Base-by-base conservation (phyloP, 2,797 vertebrate genomes). In the Rachycentron canadum region DNA sequence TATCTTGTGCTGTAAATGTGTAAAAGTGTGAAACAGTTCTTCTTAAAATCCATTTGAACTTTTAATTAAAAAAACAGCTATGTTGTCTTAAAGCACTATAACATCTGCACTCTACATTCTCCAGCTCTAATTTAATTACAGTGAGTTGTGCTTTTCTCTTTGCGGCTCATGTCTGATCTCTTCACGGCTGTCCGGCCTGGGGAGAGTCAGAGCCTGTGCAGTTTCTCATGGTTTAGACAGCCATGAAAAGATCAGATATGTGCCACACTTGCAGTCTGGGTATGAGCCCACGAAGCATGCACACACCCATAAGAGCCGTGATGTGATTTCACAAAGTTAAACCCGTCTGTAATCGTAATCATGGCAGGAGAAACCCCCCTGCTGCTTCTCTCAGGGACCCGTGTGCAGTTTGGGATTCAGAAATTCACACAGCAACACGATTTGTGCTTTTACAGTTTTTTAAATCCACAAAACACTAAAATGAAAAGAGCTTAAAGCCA, bases 231-330 rank as follows among this genome's bases (percentile, higher is more conserved):
- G 64, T 55, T 73, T 9, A 80, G 73, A 84, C 64, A 64, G 52
- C 62, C 71, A 36, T 72, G 76, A 72, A 64, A 58, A 79, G 81
- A 83, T 78, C 71, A 75, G 63, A 79, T 76, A 26, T 64, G 63
- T 25, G 55, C 53, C 43, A 23, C 13, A 12, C 36, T 43, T 43
- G 45, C n/a, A 5, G 45, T 50, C 7, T 14, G 26, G 8, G 19
- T 21, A 52, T 2, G n/a, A 55, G 55, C 38, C 55, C 11, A 3
- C 19, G 49, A 45, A 50, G 61, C 43, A 17, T 13, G 41, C 40
- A 14, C 1, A 26, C 30, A 45, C 19, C 28, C 2, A 2, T 50
- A 69, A 49, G 28, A 14, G 1, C 4, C 25, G 4, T 1, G 1
- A 56, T 41, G 10, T 30, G 2, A 26, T 77, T 32, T 64, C 1